Evolutionary conservation across 23 tunicate genomes (phyloP).

Genomic region (Pegea sp.): DNA sequence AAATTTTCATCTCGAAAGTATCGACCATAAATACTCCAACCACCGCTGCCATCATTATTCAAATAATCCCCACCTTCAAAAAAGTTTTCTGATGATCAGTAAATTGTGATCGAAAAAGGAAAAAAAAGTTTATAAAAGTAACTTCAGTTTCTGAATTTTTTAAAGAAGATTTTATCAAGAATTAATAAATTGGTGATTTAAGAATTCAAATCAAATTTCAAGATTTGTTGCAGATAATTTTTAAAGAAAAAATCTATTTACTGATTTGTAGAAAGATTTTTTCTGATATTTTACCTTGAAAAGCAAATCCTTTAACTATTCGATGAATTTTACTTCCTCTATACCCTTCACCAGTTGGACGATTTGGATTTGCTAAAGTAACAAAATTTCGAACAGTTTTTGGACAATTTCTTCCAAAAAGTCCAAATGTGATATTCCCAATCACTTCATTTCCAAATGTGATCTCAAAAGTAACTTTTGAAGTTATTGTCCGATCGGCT

Average conservation of each 20-base stretch:
- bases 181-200: too few relatives aligned
- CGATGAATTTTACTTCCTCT: constrained; percentile 87
- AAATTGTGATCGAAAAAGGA: too few relatives aligned
- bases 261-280: too few relatives aligned
- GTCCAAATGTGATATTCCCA: constrained; percentile 69
- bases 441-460: constrained; percentile 55
- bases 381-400: constrained; percentile 88
- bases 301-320: constrained; percentile 75
- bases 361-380: constrained; percentile 62
- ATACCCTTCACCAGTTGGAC: constrained; percentile 90
- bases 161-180: too few relatives aligned
- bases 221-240: too few relatives aligned
- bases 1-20: constrained; percentile 86
- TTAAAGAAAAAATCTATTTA: too few relatives aligned
- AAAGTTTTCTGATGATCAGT: too few relatives aligned
- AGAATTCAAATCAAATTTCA: too few relatives aligned
- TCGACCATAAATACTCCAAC: constrained; percentile 89
- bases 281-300: too few relatives aligned
- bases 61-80: constrained; percentile 87
- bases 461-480: constrained; percentile 71
- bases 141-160: too few relatives aligned
- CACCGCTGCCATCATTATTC: constrained; percentile 92
- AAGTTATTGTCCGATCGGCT: constrained; percentile 80
- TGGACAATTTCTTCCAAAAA: constrained; percentile 76
- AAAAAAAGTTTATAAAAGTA: too few relatives aligned